Evolutionary conservation across 2,888 invertebrate genomes (phyloP).

Genomic region (Camptogramma bilineatum): DNA sequence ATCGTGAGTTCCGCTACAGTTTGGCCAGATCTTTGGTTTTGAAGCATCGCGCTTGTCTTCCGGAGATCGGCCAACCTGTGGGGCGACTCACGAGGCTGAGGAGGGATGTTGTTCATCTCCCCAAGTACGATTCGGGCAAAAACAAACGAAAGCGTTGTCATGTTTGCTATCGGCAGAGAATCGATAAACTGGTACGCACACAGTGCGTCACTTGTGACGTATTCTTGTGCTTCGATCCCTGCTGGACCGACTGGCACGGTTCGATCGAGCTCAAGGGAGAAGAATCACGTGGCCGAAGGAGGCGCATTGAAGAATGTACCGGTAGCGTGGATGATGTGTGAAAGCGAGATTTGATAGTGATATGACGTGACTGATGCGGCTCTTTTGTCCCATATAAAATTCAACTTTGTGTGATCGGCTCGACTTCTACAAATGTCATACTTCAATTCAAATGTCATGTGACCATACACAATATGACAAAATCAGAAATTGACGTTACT

Average conservation of each 20-base stretch:
- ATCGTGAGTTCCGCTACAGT: slow-evolving; percentile 25
- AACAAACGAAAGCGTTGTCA: slow-evolving; percentile 25
- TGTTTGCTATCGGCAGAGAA: slow-evolving; percentile 9
- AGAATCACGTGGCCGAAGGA: not conserved
- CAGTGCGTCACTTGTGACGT: not conserved
- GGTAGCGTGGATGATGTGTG: too few relatives aligned
- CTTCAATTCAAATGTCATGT: too few relatives aligned
- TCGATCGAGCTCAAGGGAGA: not conserved
- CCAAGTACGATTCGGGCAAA: slow-evolving; percentile 8
- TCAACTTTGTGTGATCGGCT: too few relatives aligned
- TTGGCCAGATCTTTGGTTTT: slow-evolving; percentile 23
- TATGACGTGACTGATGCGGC: too few relatives aligned
- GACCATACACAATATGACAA: too few relatives aligned
- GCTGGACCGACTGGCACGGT: not conserved
- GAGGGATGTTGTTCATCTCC: slow-evolving; percentile 30
- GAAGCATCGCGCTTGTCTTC: slow-evolving; percentile 6
- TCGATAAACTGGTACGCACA: slow-evolving; percentile 18
- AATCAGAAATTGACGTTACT: too few relatives aligned
- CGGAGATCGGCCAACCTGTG: not conserved
- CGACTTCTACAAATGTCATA: too few relatives aligned
- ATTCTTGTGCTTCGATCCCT: not conserved
- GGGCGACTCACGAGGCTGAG: slow-evolving; percentile 22
- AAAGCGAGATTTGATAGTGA: too few relatives aligned
- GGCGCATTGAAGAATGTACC: not conserved
- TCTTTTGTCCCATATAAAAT: too few relatives aligned